Evolutionary conservation across 2,113 vertebrate genomes (phyloP).

Genomic region (Xenus cinereus): DNA sequence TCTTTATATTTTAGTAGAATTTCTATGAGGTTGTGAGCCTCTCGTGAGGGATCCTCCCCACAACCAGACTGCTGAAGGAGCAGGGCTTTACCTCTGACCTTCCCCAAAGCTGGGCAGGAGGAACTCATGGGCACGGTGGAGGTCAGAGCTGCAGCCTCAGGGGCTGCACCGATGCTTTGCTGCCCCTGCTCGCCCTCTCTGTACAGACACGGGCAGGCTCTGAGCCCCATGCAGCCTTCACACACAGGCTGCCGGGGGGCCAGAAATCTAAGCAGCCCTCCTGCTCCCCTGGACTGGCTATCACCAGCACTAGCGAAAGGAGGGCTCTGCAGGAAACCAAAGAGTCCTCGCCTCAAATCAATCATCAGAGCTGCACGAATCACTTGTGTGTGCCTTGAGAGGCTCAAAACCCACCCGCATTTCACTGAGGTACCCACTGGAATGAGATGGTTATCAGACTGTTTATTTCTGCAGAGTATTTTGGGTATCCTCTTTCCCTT

Average conservation of each 20-base stretch:
- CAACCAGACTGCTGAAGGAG: not conserved
- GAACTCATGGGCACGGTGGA: not conserved
- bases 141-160: not conserved
- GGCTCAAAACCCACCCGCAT: not conserved
- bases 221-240: not conserved
- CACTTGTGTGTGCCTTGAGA: not conserved
- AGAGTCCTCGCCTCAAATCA: slow-evolving; percentile 13
- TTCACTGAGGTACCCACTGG: slow-evolving; percentile 21
- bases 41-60: not conserved
- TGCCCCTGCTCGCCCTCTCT: not conserved
- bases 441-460: slow-evolving; percentile 24
- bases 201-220: not conserved
- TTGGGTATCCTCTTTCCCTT: slow-evolving; percentile 33
- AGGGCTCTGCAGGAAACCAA: not conserved
- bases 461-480: slow-evolving; percentile 61
- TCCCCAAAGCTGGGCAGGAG: not conserved
- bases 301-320: not conserved
- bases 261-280: not conserved
- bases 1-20: not conserved
- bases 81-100: not conserved
- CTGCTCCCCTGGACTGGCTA: not conserved
- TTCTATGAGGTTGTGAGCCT: not conserved
- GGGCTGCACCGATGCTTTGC: not conserved
- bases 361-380: not conserved
- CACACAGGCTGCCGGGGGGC: not conserved